A percentile compares a stretch with the other conserved stretches of the same genome.
Evolutionary conservation across 2,888 invertebrate species (phyloP).

Genomic region (Ophonus ardosiacus): DNA sequence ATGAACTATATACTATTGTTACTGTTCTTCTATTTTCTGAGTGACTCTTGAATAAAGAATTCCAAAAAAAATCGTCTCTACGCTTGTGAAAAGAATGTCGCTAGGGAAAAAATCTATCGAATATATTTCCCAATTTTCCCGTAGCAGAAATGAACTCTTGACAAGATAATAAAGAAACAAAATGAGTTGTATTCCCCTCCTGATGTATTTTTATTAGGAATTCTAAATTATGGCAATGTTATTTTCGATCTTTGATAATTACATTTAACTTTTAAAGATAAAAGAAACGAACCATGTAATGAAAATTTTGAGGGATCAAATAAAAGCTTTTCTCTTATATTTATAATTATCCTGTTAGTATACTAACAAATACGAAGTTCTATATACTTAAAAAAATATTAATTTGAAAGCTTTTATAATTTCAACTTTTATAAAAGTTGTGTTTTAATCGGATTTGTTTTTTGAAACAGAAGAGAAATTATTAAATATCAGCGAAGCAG

Average conservation of each 20-base stretch:
- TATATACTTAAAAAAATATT: too few species aligned
- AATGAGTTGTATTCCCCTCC: slow-evolving; percentile 27
- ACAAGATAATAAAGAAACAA: slow-evolving; percentile 52
- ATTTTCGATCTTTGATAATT: not conserved
- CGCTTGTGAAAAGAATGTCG: slow-evolving; percentile 44
- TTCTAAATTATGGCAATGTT: not conserved
- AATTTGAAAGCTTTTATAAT: slow-evolving; percentile 33
- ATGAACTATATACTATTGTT: too few species aligned
- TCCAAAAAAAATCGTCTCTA: not conserved
- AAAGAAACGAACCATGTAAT: slow-evolving; percentile 12
- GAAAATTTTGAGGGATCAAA: not conserved
- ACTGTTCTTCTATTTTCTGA: too few species aligned
- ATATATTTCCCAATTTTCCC: slow-evolving; percentile 56
- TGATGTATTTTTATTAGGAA: slow-evolving; percentile 40
- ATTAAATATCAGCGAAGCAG: slow-evolving; percentile 12
- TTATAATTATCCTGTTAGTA: too few species aligned
- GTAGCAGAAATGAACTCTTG: slow-evolving; percentile 53
- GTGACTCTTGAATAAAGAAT: too few species aligned
- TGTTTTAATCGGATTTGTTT: slow-evolving; percentile 36
- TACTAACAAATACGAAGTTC: too few species aligned
- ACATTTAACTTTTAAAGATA: slow-evolving; percentile 20
- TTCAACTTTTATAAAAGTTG: slow-evolving; percentile 20
- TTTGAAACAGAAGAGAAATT: slow-evolving; percentile 7
- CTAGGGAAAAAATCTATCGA: slow-evolving; percentile 55
- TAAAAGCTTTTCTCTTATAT: slow-evolving; percentile 28